Conservation (phyloP, 2,888 invertebrate genomes). For the Eupsilia transversa region DNA sequence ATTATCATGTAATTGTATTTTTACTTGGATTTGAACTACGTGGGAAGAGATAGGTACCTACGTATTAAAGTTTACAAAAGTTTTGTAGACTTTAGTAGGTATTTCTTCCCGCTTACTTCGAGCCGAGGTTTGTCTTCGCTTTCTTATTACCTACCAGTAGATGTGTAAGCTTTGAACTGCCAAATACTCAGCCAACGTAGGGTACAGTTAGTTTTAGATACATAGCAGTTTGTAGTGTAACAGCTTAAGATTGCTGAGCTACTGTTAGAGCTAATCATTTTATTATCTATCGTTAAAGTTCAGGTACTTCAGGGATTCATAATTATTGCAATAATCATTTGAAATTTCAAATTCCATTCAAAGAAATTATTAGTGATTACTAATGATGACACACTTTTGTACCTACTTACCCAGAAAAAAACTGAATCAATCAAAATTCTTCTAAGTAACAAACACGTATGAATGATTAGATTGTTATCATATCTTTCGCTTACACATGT, state of each 20-base stretch:
- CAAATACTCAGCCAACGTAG: neutral
- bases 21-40: neutral
- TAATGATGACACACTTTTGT: conserved; percentile 3
- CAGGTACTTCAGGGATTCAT: too few species aligned
- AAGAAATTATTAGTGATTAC: neutral
- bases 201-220: neutral
- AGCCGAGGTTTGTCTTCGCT: too few species aligned
- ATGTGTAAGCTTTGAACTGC: neutral
- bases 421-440: neutral
- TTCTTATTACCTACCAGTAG: too few species aligned
- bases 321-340: too few species aligned
- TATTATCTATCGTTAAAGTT: too few species aligned
- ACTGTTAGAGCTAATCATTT: neutral
- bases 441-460: neutral
- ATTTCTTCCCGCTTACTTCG: neutral
- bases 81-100: neutral
- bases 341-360: too few species aligned
- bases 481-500: conserved; percentile 3
- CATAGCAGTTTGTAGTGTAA: neutral
- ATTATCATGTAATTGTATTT: neutral
- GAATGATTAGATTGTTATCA: conserved; percentile 12
- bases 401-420: neutral
- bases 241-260: neutral
- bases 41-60: neutral
- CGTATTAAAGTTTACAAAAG: neutral